Conservation (phyloP, 2,888 invertebrate genomes). For the Hypselothyrea guttata region DNA sequence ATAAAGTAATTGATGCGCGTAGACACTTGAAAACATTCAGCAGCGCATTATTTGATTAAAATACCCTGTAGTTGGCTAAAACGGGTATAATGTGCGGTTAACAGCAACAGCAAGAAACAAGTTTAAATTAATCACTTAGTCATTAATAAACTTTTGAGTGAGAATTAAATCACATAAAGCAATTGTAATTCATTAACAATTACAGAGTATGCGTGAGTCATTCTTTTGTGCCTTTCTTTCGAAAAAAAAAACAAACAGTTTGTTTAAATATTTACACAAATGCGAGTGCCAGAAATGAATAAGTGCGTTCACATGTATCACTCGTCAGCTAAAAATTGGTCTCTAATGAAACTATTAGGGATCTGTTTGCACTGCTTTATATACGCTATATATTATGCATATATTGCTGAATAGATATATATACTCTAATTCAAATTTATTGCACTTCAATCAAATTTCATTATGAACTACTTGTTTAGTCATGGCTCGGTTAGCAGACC, state of each 20-base stretch:
- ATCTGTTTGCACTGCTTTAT: conserved; percentile 1
- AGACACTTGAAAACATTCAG: conserved; percentile 31
- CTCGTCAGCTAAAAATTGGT: conserved; percentile 1
- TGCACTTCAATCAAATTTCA: conserved; percentile 21
- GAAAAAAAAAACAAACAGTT: conserved; percentile 22
- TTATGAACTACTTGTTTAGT: conserved; percentile 26
- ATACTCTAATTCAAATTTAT: conserved; percentile 21
- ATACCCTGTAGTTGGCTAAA: background rate
- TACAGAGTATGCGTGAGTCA: background rate
- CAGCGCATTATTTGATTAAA: conserved; percentile 36
- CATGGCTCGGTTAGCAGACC: conserved; percentile 24
- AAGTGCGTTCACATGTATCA: conserved; percentile 9
- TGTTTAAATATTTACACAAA: conserved; percentile 55
- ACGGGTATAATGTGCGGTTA: background rate
- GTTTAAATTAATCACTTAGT: no score
- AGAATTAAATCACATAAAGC: no score
- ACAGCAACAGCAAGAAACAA: no score
- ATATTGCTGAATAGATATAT: background rate
- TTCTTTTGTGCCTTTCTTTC: background rate
- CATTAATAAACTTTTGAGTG: no score
- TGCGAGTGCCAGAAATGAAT: conserved; percentile 41
- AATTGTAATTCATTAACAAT: background rate
- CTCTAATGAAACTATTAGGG: conserved; percentile 23
- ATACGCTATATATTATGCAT: background rate
- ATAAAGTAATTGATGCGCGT: conserved; percentile 15